Evolutionary conservation across 2,113 vertebrate species (phyloP), one percentile per base, ranked within the genome.

Genomic region (Coptodon bakossiorum): DNA sequence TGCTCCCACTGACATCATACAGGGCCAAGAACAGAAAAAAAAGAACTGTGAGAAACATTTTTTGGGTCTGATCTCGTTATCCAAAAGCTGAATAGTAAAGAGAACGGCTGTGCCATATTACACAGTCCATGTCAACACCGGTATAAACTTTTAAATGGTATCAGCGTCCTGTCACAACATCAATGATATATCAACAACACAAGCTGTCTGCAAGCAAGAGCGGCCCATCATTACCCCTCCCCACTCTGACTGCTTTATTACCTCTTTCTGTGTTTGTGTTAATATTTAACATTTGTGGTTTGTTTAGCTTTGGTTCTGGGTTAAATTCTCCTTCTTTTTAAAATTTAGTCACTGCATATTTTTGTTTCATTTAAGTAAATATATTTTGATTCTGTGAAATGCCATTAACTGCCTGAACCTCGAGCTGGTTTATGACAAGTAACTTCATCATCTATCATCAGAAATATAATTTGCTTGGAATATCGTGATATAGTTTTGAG

Each of bases 91-190:
- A 68, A 68, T 68, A 40, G 11, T 1, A 22, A 68, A 22, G n/a
- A 68, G 11, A 40, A 40, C 0, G n/a, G 36, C 63, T 68, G 19
- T 24, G 63, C 36, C 36, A 68, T 4, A 68, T 68, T 36, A 68
- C 7, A 14, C 63, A 9, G n/a, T 68, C 36, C 36, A 0, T 13
- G n/a, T 40, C 6, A 40, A 68, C 63, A 24, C 5, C 13, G 36
- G 63, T 40, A 22, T 68, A 9, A 68, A 68, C 11, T 2, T 68
- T 68, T 13, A 68, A 22, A 40, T 40, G 19, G 19, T 40, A 68
- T 38, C 19, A 22, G 6, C 19, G 0, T 68, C 34, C 19, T 8
- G 63, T 0, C 34, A 68, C 19, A 38, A 38, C 63, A 40, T 68
- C 34, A 38, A 68, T 13, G 11, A 68, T 68, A 68, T 68, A 68